These are phyloP conservation scores for Cephus runcator DNA, from an alignment of 2,888 invertebrate genomes.

Conservation along the genomic window DNA sequence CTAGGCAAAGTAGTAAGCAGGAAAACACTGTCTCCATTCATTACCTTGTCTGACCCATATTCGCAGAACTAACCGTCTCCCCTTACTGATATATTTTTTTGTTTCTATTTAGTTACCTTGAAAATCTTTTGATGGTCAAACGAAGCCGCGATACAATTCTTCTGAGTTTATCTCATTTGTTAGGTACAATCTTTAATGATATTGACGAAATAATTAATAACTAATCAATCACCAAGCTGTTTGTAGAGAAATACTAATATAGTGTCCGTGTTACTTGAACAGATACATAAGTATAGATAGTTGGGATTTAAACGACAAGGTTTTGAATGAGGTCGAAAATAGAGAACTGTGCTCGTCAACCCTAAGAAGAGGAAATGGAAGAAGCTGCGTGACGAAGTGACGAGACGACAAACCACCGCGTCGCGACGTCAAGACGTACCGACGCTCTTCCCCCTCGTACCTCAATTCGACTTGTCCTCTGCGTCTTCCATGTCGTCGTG, in stretches of 20 bases:
- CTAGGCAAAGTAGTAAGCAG: slow-evolving; percentile 25
- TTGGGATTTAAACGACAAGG: not conserved
- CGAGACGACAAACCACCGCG: slow-evolving; percentile 40
- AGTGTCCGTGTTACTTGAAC: not conserved
- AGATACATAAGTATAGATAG: not conserved
- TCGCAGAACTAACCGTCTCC: slow-evolving; percentile 37
- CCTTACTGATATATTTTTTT: not conserved
- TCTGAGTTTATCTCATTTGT: not conserved
- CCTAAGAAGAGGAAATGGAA: slow-evolving; percentile 32
- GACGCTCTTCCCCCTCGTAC: slow-evolving; percentile 10
- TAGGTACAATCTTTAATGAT: not conserved
- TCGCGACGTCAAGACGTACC: slow-evolving; percentile 23
- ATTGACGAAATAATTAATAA: not conserved
- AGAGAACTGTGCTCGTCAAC: slow-evolving; percentile 12
- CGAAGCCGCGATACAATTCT: not conserved
- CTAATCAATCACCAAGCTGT: not conserved
- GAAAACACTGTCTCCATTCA: slow-evolving; percentile 54
- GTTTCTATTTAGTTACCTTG: not conserved
- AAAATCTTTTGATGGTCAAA: not conserved
- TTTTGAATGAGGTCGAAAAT: slow-evolving; percentile 14
- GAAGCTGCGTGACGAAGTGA: slow-evolving; percentile 43
- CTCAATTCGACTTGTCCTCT: slow-evolving; percentile 5
- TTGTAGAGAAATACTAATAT: not conserved
- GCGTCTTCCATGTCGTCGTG: slow-evolving; percentile 15
- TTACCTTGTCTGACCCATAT: slow-evolving; percentile 47